phyloP scores from a whole-genome alignment of 2,888 invertebrate species.

The Amphimallon solstitiale region DNA sequence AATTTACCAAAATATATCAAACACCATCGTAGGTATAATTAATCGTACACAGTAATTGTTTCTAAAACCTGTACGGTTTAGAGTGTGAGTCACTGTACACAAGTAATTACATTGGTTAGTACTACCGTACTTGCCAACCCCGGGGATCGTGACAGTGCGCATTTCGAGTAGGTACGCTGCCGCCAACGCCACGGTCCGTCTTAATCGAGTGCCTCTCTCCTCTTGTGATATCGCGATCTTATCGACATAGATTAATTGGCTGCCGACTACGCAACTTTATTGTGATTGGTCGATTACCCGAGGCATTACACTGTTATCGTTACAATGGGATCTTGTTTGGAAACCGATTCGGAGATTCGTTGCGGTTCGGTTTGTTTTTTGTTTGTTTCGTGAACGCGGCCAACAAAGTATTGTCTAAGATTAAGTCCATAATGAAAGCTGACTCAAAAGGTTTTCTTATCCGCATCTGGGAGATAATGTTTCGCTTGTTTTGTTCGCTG shows the following conservation, averaged over 20 bases:
- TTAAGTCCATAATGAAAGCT: slow-evolving; percentile 2
- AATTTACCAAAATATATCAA: too few relatives aligned
- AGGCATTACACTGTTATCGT: slow-evolving; percentile 56
- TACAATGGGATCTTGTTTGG: slow-evolving; percentile 56
- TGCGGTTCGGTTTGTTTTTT: slow-evolving; percentile 10
- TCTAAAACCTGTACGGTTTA: too few relatives aligned
- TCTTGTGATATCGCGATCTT: slow-evolving; percentile 46
- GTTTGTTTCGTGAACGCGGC: slow-evolving; percentile 7
- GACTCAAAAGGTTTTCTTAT: too few relatives aligned
- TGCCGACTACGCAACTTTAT: slow-evolving; percentile 58
- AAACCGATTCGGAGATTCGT: slow-evolving; percentile 28
- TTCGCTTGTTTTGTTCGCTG: too few relatives aligned
- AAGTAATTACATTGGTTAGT: neutral
- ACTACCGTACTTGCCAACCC: too few relatives aligned
- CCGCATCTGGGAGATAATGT: too few relatives aligned
- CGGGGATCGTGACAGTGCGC: slow-evolving; percentile 9
- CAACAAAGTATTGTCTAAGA: neutral
- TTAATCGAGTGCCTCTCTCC: slow-evolving; percentile 10
- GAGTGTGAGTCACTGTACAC: neutral
- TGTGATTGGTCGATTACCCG: slow-evolving; percentile 58
- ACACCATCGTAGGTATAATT: too few relatives aligned
- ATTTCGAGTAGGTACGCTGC: neutral
- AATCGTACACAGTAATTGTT: too few relatives aligned
- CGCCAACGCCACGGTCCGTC: neutral
- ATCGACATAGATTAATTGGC: slow-evolving; percentile 61